These are phyloP conservation scores for Bubo scandiacus DNA, from an alignment of 2,113 vertebrate genomes.

Conservation along the genomic window DNA sequence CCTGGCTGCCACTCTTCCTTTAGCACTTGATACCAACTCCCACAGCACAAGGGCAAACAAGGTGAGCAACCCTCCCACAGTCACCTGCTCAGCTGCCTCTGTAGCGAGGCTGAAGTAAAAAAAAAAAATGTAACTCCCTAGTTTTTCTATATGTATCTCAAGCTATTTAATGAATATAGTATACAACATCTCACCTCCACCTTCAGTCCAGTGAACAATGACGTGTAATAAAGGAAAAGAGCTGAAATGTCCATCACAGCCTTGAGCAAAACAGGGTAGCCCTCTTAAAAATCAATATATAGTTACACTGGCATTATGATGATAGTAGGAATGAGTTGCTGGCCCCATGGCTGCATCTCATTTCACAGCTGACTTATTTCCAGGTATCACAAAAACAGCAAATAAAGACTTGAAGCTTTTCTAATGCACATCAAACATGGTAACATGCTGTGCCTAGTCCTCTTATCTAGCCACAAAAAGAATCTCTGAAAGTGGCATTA, in stretches of 20 bases:
- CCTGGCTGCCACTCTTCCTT: slow-evolving; percentile 43
- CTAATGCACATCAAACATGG: not conserved
- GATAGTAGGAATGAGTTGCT: not conserved
- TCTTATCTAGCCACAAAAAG: not conserved
- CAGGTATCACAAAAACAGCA: not conserved
- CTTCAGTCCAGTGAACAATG: not conserved
- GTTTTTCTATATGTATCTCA: not conserved
- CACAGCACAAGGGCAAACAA: slow-evolving; percentile 36
- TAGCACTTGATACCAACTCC: slow-evolving; percentile 10
- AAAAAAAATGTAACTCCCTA: not conserved
- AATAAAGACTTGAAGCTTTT: not conserved
- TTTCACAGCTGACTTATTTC: not conserved
- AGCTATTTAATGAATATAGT: not conserved
- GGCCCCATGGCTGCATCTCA: not conserved
- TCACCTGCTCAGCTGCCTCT: slow-evolving; percentile 21
- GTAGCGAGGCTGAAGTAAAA: not conserved
- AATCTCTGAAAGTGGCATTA: not conserved
- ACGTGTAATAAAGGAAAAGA: not conserved
- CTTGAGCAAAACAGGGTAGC: not conserved
- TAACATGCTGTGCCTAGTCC: fast-evolving
- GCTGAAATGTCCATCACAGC: not conserved
- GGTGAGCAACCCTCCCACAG: not conserved
- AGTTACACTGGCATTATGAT: not conserved
- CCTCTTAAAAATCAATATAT: not conserved
- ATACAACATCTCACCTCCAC: not conserved